These are phyloP conservation scores for Menidia menidia DNA, from an alignment of 2,797 vertebrate species.

Conservation along the genomic window DNA sequence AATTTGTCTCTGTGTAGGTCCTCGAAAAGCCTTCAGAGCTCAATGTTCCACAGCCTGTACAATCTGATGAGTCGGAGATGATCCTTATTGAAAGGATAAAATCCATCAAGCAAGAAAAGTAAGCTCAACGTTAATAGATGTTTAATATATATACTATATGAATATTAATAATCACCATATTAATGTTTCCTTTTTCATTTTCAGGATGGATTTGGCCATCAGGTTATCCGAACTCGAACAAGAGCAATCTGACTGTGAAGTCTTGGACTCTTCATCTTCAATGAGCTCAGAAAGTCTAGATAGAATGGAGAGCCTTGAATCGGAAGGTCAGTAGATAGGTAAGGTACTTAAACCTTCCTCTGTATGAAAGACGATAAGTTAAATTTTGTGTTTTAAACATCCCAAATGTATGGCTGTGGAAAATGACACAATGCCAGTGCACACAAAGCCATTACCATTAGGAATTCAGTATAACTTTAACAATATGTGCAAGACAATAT, in stretches of 20 bases:
- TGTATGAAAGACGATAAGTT: constrained; percentile 10
- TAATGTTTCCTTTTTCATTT: constrained; percentile 2
- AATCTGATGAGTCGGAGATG: constrained; percentile 76
- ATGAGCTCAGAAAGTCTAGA: constrained; percentile 91
- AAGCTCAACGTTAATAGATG: constrained; percentile 55
- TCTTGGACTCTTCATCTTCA: constrained; percentile 87
- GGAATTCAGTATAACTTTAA: not conserved
- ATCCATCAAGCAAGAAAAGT: constrained; percentile 96
- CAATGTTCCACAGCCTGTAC: not conserved
- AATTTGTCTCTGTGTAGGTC: constrained; percentile 61
- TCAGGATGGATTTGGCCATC: constrained; percentile 90
- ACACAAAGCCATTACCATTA: not conserved
- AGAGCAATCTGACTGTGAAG: constrained; percentile 91
- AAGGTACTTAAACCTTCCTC: constrained; percentile 66
- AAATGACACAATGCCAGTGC: not conserved
- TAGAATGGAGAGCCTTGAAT: constrained; percentile 70
- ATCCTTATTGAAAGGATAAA: constrained; percentile 89
- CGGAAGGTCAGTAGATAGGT: constrained; percentile 95
- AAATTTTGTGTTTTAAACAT: not conserved
- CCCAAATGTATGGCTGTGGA: not conserved
- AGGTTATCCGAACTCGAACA: constrained; percentile 92
- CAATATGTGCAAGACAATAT: not conserved
- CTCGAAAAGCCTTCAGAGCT: constrained; percentile 56
- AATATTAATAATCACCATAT: not conserved
- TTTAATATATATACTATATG: too few species aligned